These are phyloP conservation scores for Pseudopleuronectes americanus DNA, from an alignment of 2,797 vertebrate genomes.

Conservation along the genomic window DNA sequence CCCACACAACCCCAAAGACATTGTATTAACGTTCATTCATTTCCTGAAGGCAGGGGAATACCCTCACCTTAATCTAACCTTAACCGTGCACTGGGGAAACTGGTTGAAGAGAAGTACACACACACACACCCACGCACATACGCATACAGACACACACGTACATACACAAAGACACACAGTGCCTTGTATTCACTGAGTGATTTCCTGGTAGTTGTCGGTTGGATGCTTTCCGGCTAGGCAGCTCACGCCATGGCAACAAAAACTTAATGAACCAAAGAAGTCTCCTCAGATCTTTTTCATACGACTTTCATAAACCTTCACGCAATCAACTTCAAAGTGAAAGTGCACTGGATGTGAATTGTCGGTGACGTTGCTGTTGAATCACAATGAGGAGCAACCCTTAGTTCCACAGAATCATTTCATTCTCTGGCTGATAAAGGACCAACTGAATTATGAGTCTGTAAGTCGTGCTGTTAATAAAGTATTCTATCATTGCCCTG, in stretches of 20 bases:
- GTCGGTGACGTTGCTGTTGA: slow-evolving; percentile 5
- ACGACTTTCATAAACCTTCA: slow-evolving; percentile 1
- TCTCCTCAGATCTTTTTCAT: slow-evolving; percentile 15
- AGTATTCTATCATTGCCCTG: slow-evolving; percentile 31
- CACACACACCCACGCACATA: no score
- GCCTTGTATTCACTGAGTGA: slow-evolving; percentile 29
- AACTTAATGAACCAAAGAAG: slow-evolving; percentile 13
- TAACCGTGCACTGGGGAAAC: no score
- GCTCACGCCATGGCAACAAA: slow-evolving; percentile 47
- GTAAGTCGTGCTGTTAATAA: slow-evolving; percentile 27
- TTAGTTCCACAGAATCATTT: slow-evolving; percentile 20
- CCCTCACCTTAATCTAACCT: no score
- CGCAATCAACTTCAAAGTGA: slow-evolving; percentile 11
- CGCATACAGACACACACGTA: no score
- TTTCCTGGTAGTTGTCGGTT: slow-evolving; percentile 49
- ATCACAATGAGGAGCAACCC: neutral
- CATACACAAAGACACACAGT: neutral
- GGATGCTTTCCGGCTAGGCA: slow-evolving; percentile 30
- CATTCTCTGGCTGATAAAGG: slow-evolving; percentile 22
- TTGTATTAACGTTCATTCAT: no score
- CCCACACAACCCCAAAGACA: no score
- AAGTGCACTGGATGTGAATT: slow-evolving; percentile 13
- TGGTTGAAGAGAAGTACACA: no score
- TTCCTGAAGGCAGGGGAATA: no score
- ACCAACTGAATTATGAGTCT: slow-evolving; percentile 17